Base-by-base conservation (phyloP, 2,888 invertebrate species). In the Trachelus stipa region DNA sequence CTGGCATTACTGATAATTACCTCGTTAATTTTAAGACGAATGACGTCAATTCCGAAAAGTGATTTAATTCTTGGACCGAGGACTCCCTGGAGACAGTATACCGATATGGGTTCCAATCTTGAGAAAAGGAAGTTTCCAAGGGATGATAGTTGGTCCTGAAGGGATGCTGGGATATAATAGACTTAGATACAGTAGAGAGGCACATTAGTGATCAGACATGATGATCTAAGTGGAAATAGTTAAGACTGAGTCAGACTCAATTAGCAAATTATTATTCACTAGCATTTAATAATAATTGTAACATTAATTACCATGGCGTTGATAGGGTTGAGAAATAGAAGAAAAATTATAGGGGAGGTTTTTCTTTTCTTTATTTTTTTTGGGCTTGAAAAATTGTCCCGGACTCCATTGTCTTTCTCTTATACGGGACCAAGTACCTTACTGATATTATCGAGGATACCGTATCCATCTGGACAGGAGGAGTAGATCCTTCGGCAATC, bases 401-500 rank as follows among this genome's bases (percentile, higher is more conserved):
- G 2, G 23, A 56, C 56, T 56, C 23, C 56, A 23, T 56, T 56
- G 56, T 23, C 6, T 9, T 23, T 9, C 9, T 23, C 9, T 56
- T 23, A 56, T 56, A 23, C 56, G 6, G 56, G 9, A 56, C 56
- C 56, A 23, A 56, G 23, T 23, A 56, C 23, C 56, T 56, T 56
- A 56, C 56, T 56, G 37, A 92, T 87, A 73, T 86, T 88, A 86
- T 95, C 95, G 86, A 96, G 91, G 69, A 96, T 87, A 12, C 94
- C 94, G 80, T 93, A 91, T 15, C 94, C 95, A 80, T 93, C 91
- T 30, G 93, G 93, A 86, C 96, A 96, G 1, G 91, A 91, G n/a
- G 92, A 89, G 89, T 94, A 96, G n/a, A 94, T 90, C 40, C 91
- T 92, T 23, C 92, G 88, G 86, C 96, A 96, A 90, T 95, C 93